phyloP scores from a whole-genome alignment of 1,140 invertebrate species.

The Harpegnathos saltator region DNA sequence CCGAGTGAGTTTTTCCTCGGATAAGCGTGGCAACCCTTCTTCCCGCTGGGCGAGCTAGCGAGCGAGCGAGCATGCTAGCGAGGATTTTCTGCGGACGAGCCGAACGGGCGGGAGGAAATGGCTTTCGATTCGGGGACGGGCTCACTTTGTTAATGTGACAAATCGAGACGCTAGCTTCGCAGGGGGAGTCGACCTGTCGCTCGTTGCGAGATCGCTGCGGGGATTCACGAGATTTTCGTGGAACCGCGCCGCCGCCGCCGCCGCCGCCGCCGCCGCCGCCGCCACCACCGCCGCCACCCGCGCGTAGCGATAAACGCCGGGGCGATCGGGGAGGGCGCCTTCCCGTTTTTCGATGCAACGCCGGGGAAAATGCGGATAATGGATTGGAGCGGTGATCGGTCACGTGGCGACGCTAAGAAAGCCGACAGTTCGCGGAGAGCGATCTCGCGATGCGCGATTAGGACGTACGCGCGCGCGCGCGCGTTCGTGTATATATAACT shows the following conservation, averaged over 20 bases:
- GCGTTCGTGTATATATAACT: too few species aligned
- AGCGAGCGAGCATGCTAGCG: conserved; percentile 62
- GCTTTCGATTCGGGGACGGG: conserved; percentile 57
- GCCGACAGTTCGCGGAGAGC: conserved; percentile 13
- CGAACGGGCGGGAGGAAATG: conserved; percentile 56
- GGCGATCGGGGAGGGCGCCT: not conserved
- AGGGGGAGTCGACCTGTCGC: conserved; percentile 40
- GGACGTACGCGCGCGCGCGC: not conserved
- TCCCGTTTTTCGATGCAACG: not conserved
- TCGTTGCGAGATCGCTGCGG: conserved; percentile 46
- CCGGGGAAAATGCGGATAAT: conserved; percentile 33
- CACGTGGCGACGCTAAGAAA: conserved; percentile 31
- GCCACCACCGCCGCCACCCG: too few species aligned
- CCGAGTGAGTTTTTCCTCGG: conserved; percentile 67
- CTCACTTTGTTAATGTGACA: conserved; percentile 63
- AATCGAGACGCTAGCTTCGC: conserved; percentile 44
- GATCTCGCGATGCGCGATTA: conserved; percentile 38
- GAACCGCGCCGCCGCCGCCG: conserved; percentile 16
- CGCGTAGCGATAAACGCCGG: conserved; percentile 22
- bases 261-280: too few species aligned
- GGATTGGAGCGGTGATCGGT: conserved; percentile 39
- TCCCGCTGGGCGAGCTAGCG: too few species aligned
- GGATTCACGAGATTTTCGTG: conserved; percentile 25
- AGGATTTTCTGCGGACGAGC: conserved; percentile 55
- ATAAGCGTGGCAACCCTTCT: conserved; percentile 73